Evolutionary conservation across 2,888 invertebrate species (phyloP).

Genomic region (Ormyrus rosae): DNA sequence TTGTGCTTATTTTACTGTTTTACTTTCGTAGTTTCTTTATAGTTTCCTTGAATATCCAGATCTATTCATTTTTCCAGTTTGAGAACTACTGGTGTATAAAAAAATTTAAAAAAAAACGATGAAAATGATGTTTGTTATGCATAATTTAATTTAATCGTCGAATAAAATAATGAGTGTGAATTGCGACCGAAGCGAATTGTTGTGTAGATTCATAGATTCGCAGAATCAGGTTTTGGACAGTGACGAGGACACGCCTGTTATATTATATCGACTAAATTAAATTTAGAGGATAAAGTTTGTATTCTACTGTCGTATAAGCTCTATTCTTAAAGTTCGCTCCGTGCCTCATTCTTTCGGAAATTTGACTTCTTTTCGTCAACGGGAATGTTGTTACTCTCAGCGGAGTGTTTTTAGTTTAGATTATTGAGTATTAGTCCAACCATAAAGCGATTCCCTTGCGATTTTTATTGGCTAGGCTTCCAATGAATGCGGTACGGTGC

Average conservation of each 20-base stretch:
- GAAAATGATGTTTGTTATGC: conserved; percentile 67
- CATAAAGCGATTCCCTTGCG: conserved; percentile 30
- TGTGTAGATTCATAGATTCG: conserved; percentile 63
- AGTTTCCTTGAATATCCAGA: conserved; percentile 46
- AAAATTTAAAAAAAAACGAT: conserved; percentile 55
- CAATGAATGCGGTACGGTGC: conserved; percentile 58
- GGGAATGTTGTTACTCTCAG: conserved; percentile 42
- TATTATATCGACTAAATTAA: conserved; percentile 59
- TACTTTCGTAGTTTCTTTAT: conserved; percentile 53
- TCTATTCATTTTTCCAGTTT: conserved; percentile 50
- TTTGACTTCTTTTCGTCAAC: conserved; percentile 32
- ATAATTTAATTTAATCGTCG: conserved; percentile 70
- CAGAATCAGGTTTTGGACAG: conserved; percentile 56
- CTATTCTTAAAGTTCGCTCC: conserved; percentile 47
- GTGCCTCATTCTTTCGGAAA: conserved; percentile 41
- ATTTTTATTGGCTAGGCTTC: conserved; percentile 47
- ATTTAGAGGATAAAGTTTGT: conserved; percentile 62
- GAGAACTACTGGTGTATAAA: conserved; percentile 60
- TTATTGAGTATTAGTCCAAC: conserved; percentile 47
- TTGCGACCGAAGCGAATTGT: conserved; percentile 64
- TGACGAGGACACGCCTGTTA: conserved; percentile 59
- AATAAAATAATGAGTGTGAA: conserved; percentile 65
- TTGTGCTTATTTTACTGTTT: conserved; percentile 56
- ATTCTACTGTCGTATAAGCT: conserved; percentile 58
- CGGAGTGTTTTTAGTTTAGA: conserved; percentile 41